Evolutionary conservation across 2,113 vertebrate genomes (phyloP).

Genomic region (Tupaia tana): DNA sequence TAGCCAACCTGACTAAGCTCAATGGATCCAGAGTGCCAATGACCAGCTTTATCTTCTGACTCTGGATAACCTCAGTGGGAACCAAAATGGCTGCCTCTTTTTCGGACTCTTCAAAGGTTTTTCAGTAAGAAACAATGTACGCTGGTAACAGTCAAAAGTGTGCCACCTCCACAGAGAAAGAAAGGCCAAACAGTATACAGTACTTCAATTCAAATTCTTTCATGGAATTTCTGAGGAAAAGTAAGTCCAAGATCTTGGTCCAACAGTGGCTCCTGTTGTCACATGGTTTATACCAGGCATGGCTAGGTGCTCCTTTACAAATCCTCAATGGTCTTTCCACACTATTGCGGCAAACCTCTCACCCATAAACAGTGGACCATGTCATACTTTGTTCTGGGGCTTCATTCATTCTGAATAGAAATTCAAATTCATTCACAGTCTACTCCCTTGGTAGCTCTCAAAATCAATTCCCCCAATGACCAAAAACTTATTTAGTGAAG

Average conservation of each 20-base stretch:
- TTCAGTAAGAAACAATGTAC: neutral
- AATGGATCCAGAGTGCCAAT: neutral
- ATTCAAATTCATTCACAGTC: conserved; percentile 75
- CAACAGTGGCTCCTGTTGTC: conserved; percentile 47
- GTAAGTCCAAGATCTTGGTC: neutral
- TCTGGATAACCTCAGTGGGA: neutral
- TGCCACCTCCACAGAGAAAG: neutral
- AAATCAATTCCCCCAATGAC: conserved; percentile 75
- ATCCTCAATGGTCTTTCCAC: conserved; percentile 33
- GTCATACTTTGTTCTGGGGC: conserved; percentile 79
- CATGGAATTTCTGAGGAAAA: conserved; percentile 4
- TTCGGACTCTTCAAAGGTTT: neutral
- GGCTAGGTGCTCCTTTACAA: conserved; percentile 33
- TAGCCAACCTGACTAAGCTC: neutral
- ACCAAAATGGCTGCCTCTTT: neutral
- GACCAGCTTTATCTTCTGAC: neutral
- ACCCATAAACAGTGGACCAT: conserved; percentile 73
- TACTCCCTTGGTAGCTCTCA: conserved; percentile 80
- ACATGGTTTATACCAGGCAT: conserved; percentile 64
- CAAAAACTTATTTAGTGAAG: conserved; percentile 75
- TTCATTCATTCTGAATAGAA: conserved; percentile 80
- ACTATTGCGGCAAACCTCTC: conserved; percentile 73
- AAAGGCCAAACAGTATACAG: neutral
- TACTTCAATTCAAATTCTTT: conserved; percentile 52
- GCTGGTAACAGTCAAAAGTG: neutral